Evolutionary conservation across 2,113 vertebrate species (phyloP).

Genomic region (Junco hyemalis): DNA sequence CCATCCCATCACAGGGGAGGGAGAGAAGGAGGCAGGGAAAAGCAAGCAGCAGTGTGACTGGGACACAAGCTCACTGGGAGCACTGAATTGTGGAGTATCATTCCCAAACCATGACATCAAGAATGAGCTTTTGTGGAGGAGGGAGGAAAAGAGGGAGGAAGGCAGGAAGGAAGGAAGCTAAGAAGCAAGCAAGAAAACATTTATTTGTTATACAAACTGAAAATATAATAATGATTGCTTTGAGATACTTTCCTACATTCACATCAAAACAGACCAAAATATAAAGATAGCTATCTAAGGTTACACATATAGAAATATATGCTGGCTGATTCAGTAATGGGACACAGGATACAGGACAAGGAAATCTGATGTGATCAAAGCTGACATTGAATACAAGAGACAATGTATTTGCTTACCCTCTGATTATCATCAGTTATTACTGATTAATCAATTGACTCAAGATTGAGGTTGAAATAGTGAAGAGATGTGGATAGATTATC

Average conservation of each 20-base stretch:
- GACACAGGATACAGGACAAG: background rate
- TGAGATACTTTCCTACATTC: background rate
- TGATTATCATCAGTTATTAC: conserved; percentile 32
- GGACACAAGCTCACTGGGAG: background rate
- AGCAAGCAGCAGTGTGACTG: too few relatives aligned
- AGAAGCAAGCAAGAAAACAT: background rate
- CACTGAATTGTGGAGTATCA: background rate
- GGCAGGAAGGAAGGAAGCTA: background rate
- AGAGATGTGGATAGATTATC: background rate
- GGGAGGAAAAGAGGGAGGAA: rapidly evolving
- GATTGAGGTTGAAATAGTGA: background rate
- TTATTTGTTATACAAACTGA: background rate
- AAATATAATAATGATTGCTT: background rate
- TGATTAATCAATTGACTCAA: conserved; percentile 20
- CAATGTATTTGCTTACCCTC: background rate
- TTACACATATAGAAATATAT: background rate
- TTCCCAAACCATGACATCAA: background rate
- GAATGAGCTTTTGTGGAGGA: background rate
- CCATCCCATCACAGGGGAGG: too few relatives aligned
- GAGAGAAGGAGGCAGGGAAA: background rate
- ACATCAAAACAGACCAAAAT: background rate
- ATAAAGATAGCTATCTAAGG: background rate
- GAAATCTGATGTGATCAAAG: conserved; percentile 16
- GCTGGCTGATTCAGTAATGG: background rate
- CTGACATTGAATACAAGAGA: background rate